These are phyloP conservation scores for Nibea albiflora DNA, from an alignment of 2,113 vertebrate genomes.

Conservation along the genomic window DNA sequence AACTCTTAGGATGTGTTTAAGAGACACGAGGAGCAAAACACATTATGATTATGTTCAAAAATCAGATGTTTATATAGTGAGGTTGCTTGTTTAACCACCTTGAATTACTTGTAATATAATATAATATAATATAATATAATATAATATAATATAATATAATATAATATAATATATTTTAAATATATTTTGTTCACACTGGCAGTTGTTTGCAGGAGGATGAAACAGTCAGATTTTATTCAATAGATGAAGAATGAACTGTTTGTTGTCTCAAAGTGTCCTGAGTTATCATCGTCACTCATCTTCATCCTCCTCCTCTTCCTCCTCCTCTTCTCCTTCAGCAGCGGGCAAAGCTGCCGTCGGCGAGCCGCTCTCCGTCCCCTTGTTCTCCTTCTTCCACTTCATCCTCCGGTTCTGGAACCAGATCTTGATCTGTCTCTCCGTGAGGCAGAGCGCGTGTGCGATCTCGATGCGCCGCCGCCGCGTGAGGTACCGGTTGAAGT, in stretches of 20 bases:
- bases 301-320: constrained; percentile 31
- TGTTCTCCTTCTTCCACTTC: constrained; percentile 93
- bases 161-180: background rate
- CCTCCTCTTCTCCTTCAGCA: constrained; percentile 2
- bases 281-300: background rate
- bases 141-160: constrained; percentile 1
- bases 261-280: background rate
- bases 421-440: constrained; percentile 93
- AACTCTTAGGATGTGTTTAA: background rate
- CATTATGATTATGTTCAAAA: background rate
- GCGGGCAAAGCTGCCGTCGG: background rate
- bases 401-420: constrained; percentile 95
- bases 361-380: background rate
- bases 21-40: background rate
- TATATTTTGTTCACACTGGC: background rate
- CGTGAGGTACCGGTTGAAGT: constrained; percentile 94
- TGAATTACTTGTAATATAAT: background rate
- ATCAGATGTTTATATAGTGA: background rate
- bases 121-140: constrained; percentile 5
- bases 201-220: background rate
- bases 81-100: background rate
- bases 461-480: constrained; percentile 90
- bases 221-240: background rate
- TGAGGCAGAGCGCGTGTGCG: constrained; percentile 90
- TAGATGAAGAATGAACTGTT: background rate